Percentiles rank a stretch among this genome's conserved stretches.
These are phyloP conservation scores for Tonatia bakeri DNA, from an alignment of 2,113 vertebrate species.

Conservation along the genomic window DNA sequence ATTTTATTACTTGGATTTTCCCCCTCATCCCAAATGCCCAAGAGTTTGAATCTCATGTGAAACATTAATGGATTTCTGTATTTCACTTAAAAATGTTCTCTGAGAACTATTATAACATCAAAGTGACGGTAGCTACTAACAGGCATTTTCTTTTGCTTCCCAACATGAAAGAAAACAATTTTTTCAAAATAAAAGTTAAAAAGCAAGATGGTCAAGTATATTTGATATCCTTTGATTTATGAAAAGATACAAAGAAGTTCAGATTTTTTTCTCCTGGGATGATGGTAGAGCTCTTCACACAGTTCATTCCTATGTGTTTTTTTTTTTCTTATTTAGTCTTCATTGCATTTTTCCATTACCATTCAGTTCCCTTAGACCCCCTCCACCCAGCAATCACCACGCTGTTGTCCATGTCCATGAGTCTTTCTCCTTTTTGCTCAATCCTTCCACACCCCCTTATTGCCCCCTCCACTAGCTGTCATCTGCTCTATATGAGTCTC, in stretches of 20 bases:
- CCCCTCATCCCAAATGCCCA: not conserved
- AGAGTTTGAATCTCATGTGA: slow-evolving; percentile 5
- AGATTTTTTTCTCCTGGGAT: not conserved
- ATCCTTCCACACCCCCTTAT: too few species aligned
- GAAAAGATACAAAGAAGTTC: not conserved
- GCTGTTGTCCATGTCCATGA: too few species aligned
- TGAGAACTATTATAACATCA: slow-evolving; percentile 29
- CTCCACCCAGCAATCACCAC: too few species aligned
- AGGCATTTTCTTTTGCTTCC: slow-evolving; percentile 26
- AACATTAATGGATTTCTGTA: slow-evolving; percentile 28
- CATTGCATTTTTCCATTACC: too few species aligned
- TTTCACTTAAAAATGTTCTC: slow-evolving; percentile 9
- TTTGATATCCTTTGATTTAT: slow-evolving; percentile 26
- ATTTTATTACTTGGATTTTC: not conserved
- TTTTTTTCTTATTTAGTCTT: too few species aligned
- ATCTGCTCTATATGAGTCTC: too few species aligned
- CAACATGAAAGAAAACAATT: not conserved
- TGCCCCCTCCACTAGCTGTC: too few species aligned
- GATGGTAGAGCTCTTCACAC: not conserved
- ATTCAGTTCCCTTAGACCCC: too few species aligned
- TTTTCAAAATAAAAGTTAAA: not conserved
- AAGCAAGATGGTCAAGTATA: not conserved
- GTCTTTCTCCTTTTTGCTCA: too few species aligned
- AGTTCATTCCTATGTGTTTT: not conserved
- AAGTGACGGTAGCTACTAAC: not conserved